Evolutionary conservation across 1,140 invertebrate genomes (phyloP).

Genomic region (Trypoxylus dichotomus): DNA sequence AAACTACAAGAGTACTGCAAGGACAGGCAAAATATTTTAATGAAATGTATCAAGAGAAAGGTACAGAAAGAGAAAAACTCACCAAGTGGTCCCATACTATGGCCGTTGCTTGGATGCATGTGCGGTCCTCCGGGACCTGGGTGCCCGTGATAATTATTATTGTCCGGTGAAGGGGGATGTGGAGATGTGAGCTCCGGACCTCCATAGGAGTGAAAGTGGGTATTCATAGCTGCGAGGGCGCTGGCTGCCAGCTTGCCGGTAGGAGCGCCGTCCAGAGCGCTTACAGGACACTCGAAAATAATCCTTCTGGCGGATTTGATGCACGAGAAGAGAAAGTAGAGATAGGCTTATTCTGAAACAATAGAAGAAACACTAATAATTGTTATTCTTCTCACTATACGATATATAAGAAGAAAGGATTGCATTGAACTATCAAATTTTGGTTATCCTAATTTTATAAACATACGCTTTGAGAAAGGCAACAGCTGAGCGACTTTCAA

Average conservation of each 20-base stretch:
- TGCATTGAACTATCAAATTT: no score
- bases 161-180: slow-evolving; percentile 67
- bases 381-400: neutral
- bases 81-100: slow-evolving; percentile 51
- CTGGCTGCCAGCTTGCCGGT: slow-evolving; percentile 65
- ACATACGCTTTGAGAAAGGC: no score
- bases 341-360: neutral
- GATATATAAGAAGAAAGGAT: no score
- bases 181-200: slow-evolving; percentile 65
- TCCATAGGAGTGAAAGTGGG: slow-evolving; percentile 69
- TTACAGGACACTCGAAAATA: slow-evolving; percentile 29
- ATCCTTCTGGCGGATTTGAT: neutral
- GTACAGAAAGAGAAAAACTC: no score
- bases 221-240: slow-evolving; percentile 67
- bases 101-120: slow-evolving; percentile 54
- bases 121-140: slow-evolving; percentile 44
- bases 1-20: no score
- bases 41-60: no score
- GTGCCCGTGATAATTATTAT: slow-evolving; percentile 55
- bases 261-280: slow-evolving; percentile 46
- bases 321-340: neutral
- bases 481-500: no score
- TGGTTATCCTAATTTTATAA: no score
- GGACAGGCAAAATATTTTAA: no score
- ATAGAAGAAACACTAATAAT: neutral